Conservation (phyloP, 2,113 vertebrate genomes). For the human (Homo sapiens) region DNA sequence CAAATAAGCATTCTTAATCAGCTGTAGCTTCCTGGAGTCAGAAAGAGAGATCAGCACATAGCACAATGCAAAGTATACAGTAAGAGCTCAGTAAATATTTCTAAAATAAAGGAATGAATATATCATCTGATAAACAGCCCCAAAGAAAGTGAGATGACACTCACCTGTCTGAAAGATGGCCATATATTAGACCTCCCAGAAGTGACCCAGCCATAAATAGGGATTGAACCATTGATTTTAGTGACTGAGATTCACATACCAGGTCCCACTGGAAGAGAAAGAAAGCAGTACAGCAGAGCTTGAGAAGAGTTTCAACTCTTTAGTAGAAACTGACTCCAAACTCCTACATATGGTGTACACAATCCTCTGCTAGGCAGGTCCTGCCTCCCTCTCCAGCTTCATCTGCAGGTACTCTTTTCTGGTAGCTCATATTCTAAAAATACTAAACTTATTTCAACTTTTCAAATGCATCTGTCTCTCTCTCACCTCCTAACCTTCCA, state of each 20-base stretch:
- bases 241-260: too few relatives aligned
- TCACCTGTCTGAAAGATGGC: constrained; percentile 74
- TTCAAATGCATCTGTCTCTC: neutral
- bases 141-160: neutral
- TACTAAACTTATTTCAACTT: neutral
- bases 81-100: neutral
- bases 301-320: too few relatives aligned
- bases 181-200: constrained; percentile 79
- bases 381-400: neutral
- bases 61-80: neutral
- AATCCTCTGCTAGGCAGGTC: neutral
- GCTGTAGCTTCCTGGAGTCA: neutral
- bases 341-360: neutral
- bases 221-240: constrained; percentile 71
- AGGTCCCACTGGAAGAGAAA: too few relatives aligned
- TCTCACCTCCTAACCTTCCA: neutral
- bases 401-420: too few relatives aligned
- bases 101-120: neutral
- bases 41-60: neutral
- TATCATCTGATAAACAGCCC: neutral
- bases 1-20: neutral
- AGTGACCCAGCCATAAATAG: constrained; percentile 84
- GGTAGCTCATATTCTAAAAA: neutral
- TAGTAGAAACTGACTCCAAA: neutral
- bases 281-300: too few relatives aligned